A percentile compares a stretch with the other conserved stretches of the same genome.
Conservation (phyloP, 1,140 invertebrate genomes). For the Gonatopus flavifemur region DNA sequence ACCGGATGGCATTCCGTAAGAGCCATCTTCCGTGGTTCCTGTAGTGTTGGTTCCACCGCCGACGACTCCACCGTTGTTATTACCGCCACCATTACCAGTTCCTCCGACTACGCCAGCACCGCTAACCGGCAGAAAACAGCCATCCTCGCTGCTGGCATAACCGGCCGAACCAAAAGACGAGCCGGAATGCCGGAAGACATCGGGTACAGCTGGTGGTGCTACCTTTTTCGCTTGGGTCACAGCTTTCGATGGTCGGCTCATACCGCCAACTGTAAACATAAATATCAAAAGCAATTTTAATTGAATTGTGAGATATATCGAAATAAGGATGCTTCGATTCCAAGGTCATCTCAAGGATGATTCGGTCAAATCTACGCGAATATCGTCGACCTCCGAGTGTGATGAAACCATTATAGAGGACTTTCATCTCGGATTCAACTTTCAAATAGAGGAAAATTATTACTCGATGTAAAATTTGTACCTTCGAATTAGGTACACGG, state of each 20-base stretch:
- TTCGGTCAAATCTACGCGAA: too few species aligned
- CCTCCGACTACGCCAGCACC: slow-evolving; percentile 37
- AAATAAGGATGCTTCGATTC: too few species aligned
- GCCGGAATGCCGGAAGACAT: slow-evolving; percentile 74
- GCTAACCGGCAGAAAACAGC: slow-evolving; percentile 60
- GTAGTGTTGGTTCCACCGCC: too few species aligned
- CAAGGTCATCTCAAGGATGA: too few species aligned
- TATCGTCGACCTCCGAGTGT: too few species aligned
- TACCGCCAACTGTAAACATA: slow-evolving; percentile 77
- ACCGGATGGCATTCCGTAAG: slow-evolving; percentile 56
- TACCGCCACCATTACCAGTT: too few species aligned
- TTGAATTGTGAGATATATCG: too few species aligned
- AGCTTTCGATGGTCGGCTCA: slow-evolving; percentile 76
- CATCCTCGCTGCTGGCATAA: slow-evolving; percentile 74
- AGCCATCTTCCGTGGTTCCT: slow-evolving; percentile 40
- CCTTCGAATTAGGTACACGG: background rate
- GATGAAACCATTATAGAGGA: too few species aligned
- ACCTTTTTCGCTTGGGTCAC: slow-evolving; percentile 79
- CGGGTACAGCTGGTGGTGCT: slow-evolving; percentile 78
- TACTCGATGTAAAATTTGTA: background rate
- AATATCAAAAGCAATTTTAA: background rate
- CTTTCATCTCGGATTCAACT: too few species aligned
- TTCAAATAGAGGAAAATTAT: too few species aligned
- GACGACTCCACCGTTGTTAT: slow-evolving; percentile 24
- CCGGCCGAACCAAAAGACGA: slow-evolving; percentile 74